phyloP scores from a whole-genome alignment of 2,888 invertebrate genomes.

The Zhuqinia jingwanae region DNA sequence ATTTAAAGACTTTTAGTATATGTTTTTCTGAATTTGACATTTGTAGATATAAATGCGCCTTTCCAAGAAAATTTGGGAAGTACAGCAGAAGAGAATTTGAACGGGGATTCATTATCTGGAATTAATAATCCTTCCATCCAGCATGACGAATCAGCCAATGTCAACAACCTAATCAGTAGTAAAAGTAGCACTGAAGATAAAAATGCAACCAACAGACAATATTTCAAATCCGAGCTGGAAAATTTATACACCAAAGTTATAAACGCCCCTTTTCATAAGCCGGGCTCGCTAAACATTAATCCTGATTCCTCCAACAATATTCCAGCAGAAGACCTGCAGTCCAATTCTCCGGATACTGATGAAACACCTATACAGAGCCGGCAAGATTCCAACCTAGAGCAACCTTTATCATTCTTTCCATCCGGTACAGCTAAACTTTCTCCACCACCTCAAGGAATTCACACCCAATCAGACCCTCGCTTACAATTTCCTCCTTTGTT shows the following conservation, averaged over 20 bases:
- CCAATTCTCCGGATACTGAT: background rate
- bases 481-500: background rate
- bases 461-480: background rate
- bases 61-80: background rate
- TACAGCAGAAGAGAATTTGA: background rate
- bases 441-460: no score
- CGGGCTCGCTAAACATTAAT: background rate
- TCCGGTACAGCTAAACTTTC: background rate
- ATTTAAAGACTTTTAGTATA: no score
- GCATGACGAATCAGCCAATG: background rate
- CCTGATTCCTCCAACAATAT: no score
- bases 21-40: no score
- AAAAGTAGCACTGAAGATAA: background rate
- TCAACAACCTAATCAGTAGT: no score
- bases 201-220: background rate
- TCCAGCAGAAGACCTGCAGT: no score
- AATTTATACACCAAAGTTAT: background rate
- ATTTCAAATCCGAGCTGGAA: background rate
- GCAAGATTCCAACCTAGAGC: conserved; percentile 32
- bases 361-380: background rate
- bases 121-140: background rate
- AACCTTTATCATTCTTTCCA: conserved; percentile 21
- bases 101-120: background rate
- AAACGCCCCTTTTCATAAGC: background rate
- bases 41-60: no score